Base-by-base conservation (phyloP, 2,113 vertebrate genomes). In the Parotia lawesii region DNA sequence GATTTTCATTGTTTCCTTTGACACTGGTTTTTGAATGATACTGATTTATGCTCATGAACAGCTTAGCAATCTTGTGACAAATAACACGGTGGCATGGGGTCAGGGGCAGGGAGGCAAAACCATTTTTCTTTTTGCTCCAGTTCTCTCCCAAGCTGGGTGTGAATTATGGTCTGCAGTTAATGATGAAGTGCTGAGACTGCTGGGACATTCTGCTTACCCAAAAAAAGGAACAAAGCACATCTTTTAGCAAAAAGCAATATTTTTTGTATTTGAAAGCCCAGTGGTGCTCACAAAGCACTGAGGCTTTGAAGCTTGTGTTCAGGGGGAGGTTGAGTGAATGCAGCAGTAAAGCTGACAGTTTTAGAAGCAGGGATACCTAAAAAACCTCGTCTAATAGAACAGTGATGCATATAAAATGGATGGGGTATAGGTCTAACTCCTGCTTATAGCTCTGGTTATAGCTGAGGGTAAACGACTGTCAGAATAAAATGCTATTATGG, bases 191-290 rank as follows among this genome's bases (percentile, higher is more conserved):
- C 89, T 58, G 82, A 79, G 91, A 40, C 77, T 89, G 70, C 48
- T 0, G 2, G 61, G 58, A 57, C 67, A 54, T 87, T 89, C 91
- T 95, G 87, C 89, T 96, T 87, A 73, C 42, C 45, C 58, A 44
- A 79, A 33, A 69, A 95, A 92, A 95, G 87, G 86, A 94, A 94
- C 66, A 94, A 92, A 82, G 70, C 42, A 58, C 54, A 48, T 82
- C 74, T 58, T 82, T 91, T 73, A 91, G 67, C 29, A 93, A 79
- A 92, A 79, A 82, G 58, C 76, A 93, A 13, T 85, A 69, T 65
- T 92, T 94, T 69, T 73, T 48, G 27, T 72, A 58, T 62, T 54
- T 87, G 77, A 82, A 93, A 91, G 67, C 64, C 40, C 2, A 20
- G 13, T 62, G 42, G 13, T 0, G 0, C 51, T 58, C 4, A 1